phyloP scores from a whole-genome alignment of 37 sponge, comb jelly and placozoan genomes.

The Ephydatia muelleri region DNA sequence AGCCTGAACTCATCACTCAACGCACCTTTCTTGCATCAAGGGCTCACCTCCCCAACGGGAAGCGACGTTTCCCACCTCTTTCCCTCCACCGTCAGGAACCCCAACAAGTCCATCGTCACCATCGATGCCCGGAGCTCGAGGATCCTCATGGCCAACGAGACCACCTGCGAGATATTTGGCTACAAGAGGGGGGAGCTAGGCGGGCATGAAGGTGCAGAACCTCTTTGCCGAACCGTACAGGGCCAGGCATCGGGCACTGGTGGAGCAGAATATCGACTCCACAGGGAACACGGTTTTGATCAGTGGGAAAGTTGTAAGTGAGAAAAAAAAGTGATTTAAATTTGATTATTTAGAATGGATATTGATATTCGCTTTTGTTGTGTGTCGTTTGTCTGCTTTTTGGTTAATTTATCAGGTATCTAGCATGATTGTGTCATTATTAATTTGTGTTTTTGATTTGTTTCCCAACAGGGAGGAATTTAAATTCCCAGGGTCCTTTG shows the following conservation, averaged over 20 bases:
- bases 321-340: not conserved
- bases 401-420: not conserved
- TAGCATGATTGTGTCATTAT: not conserved
- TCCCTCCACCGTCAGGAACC: constrained; percentile 78
- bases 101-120: constrained; percentile 91
- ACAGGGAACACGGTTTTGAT: constrained; percentile 74
- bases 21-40: constrained; percentile 56
- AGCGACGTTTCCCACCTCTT: constrained; percentile 43
- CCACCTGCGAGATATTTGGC: constrained; percentile 86
- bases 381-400: not conserved
- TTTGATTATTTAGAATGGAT: not conserved
- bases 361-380: not conserved
- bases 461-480: no score
- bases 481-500: no score
- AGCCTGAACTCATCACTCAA: constrained; percentile 62
- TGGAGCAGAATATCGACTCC: constrained; percentile 76
- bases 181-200: constrained; percentile 57
- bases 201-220: constrained; percentile 73
- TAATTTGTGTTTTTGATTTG: not conserved
- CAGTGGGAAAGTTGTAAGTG: constrained; percentile 93
- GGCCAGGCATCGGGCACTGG: constrained; percentile 67
- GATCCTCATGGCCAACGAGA: constrained; percentile 79
- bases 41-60: constrained; percentile 2
- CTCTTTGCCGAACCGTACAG: constrained; percentile 75
- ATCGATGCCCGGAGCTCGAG: constrained; percentile 66